Percentiles rank a stretch among this genome's conserved stretches.
These are phyloP conservation scores for Pteronura brasiliensis DNA, from an alignment of 2,113 vertebrate species.

Conservation along the genomic window DNA sequence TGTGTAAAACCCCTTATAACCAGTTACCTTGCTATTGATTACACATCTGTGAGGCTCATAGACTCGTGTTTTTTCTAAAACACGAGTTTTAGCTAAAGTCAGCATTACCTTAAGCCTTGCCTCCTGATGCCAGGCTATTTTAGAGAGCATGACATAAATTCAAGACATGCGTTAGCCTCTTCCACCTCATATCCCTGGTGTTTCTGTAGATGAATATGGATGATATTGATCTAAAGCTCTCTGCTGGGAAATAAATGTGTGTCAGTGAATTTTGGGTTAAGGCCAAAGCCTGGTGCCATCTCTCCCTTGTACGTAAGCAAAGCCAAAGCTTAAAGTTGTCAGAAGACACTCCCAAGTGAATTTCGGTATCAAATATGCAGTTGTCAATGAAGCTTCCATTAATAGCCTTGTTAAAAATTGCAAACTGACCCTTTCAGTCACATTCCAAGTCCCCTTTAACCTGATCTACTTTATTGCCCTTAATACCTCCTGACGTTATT, in stretches of 20 bases:
- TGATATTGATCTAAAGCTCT: conserved; percentile 52
- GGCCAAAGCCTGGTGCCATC: neutral
- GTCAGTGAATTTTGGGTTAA: conserved; percentile 25
- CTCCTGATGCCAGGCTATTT: neutral
- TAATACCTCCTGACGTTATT: neutral
- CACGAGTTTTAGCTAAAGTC: conserved; percentile 43
- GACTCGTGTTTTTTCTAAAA: conserved; percentile 26
- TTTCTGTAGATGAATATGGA: conserved; percentile 58
- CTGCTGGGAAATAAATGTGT: conserved; percentile 33
- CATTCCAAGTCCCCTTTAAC: neutral
- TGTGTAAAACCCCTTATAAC: conserved; percentile 43
- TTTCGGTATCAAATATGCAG: neutral
- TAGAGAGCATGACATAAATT: conserved; percentile 42
- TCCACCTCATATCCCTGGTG: neutral
- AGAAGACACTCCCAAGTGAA: neutral
- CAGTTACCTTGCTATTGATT: conserved; percentile 55
- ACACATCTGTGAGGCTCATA: neutral
- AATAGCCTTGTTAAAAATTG: neutral
- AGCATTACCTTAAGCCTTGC: conserved; percentile 39
- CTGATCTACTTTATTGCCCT: neutral
- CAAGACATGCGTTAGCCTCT: neutral
- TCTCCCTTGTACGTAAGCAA: neutral
- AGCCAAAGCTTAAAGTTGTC: neutral
- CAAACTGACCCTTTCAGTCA: neutral
- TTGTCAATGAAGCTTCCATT: neutral